These are phyloP conservation scores for Reticulitermes speratus DNA, from an alignment of 1,140 invertebrate genomes.

Conservation along the genomic window DNA sequence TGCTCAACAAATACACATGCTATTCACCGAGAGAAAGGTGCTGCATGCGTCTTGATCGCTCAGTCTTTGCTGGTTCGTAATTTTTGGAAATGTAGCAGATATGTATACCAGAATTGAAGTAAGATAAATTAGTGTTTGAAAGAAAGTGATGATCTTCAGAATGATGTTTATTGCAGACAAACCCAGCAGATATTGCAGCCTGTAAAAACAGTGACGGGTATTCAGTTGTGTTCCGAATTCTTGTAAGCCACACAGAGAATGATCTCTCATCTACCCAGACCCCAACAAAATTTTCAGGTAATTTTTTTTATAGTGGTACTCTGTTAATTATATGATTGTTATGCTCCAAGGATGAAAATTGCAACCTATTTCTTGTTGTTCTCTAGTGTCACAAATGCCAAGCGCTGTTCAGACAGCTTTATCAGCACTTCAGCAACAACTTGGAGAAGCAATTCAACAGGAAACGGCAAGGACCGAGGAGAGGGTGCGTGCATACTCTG, in stretches of 20 bases:
- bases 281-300: slow-evolving; percentile 47
- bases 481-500: slow-evolving; percentile 52
- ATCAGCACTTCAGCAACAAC: slow-evolving; percentile 50
- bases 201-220: slow-evolving; percentile 45
- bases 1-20: slow-evolving; percentile 53
- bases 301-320: slow-evolving; percentile 12
- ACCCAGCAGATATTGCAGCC: slow-evolving; percentile 44
- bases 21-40: slow-evolving; percentile 51
- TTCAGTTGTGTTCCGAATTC: slow-evolving; percentile 49
- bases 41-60: slow-evolving; percentile 50
- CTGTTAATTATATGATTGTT: not conserved
- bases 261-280: slow-evolving; percentile 42
- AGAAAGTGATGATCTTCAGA: not conserved
- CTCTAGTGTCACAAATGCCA: slow-evolving; percentile 45
- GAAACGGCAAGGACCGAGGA: slow-evolving; percentile 51
- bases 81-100: not conserved
- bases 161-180: slow-evolving; percentile 40
- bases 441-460: slow-evolving; percentile 50
- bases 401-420: slow-evolving; percentile 44
- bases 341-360: not conserved
- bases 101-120: not conserved
- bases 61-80: slow-evolving; percentile 48
- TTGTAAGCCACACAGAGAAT: slow-evolving; percentile 44
- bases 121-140: not conserved
- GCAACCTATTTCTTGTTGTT: not conserved